Evolutionary conservation across 2,888 invertebrate species (phyloP).

Genomic region (Blastobasis lacticolella): DNA sequence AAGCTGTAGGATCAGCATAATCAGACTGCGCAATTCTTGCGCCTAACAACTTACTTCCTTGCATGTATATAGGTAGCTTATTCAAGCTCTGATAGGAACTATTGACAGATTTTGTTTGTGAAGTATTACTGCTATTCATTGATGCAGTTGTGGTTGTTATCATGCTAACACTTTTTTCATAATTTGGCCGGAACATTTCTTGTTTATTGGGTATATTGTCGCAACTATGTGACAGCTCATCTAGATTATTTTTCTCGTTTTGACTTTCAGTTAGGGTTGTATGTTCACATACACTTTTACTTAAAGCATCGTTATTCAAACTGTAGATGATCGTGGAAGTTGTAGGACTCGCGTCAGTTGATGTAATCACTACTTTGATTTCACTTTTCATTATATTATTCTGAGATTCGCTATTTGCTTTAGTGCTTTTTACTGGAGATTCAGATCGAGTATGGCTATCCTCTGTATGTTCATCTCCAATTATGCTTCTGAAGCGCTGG

Average conservation of each 20-base stretch:
- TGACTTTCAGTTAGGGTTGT: slow-evolving; percentile 52
- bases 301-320: slow-evolving; percentile 39
- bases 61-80: slow-evolving; percentile 78
- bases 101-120: slow-evolving; percentile 52
- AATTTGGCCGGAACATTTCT: slow-evolving; percentile 33
- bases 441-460: slow-evolving; percentile 46
- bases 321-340: slow-evolving; percentile 40
- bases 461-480: slow-evolving; percentile 62
- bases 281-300: slow-evolving; percentile 57
- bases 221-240: slow-evolving; percentile 54
- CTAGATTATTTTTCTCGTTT: slow-evolving; percentile 54
- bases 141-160: slow-evolving; percentile 42
- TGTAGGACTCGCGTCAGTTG: slow-evolving; percentile 45
- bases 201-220: slow-evolving; percentile 48
- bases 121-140: slow-evolving; percentile 25
- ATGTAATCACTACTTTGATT: slow-evolving; percentile 56
- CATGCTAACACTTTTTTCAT: slow-evolving; percentile 55
- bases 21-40: slow-evolving; percentile 92
- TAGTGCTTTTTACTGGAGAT: slow-evolving; percentile 21
- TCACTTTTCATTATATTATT: slow-evolving; percentile 38
- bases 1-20: slow-evolving; percentile 86
- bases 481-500: slow-evolving; percentile 66
- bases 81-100: slow-evolving; percentile 58
- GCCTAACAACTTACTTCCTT: slow-evolving; percentile 87
- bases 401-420: slow-evolving; percentile 26